Evolutionary conservation across 2,888 invertebrate genomes (phyloP).

Genomic region (Anorthoa munda): DNA sequence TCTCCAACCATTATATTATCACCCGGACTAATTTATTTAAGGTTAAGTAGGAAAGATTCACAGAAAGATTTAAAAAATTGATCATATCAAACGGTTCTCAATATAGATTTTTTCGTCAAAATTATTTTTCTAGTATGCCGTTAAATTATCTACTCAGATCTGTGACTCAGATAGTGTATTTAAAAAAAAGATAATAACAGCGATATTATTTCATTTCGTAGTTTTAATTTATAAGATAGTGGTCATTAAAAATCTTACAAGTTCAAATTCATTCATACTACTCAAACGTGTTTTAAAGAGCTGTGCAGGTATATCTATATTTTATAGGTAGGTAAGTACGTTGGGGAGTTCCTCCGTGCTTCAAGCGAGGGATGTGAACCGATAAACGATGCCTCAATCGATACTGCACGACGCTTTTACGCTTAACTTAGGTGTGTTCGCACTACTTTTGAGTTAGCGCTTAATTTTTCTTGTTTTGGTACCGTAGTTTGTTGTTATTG

Average conservation of each 20-base stretch:
- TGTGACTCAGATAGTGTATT: background rate
- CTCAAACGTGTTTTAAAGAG: slow-evolving; percentile 17
- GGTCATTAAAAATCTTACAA: background rate
- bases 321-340: slow-evolving; percentile 7
- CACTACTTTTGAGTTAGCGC: slow-evolving; percentile 33
- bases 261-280: slow-evolving; percentile 1
- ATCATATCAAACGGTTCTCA: no score
- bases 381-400: slow-evolving; percentile 76
- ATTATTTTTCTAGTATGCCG: no score
- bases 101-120: no score
- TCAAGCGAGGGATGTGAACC: slow-evolving; percentile 68
- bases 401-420: slow-evolving; percentile 73
- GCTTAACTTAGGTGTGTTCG: slow-evolving; percentile 36
- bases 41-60: no score
- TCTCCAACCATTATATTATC: no score
- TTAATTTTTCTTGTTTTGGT: slow-evolving; percentile 21
- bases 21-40: no score
- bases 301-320: slow-evolving; percentile 5
- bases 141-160: no score
- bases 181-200: background rate
- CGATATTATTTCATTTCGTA: background rate
- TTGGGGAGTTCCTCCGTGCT: slow-evolving; percentile 48
- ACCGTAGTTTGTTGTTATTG: background rate
- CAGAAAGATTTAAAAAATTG: no score
- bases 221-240: no score